phyloP scores from a whole-genome alignment of 2,113 vertebrate species.

The Tragelaphus buxtoni region DNA sequence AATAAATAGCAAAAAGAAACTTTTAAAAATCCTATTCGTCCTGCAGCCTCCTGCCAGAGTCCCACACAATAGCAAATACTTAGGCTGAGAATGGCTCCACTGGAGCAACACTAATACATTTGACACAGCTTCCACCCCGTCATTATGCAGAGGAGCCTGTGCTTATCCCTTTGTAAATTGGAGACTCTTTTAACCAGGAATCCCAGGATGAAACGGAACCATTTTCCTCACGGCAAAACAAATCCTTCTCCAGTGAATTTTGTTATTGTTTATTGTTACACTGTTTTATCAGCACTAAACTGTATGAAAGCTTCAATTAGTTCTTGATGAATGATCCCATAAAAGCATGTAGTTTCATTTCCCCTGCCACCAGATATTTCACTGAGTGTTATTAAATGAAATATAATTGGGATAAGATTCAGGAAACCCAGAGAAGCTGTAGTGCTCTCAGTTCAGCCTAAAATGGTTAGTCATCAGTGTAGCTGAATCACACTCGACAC shows the following conservation, averaged over 20 bases:
- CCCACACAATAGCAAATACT: slow-evolving; percentile 89
- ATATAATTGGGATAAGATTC: slow-evolving; percentile 85
- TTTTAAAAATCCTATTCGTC: slow-evolving; percentile 83
- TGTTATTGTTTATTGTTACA: slow-evolving; percentile 92
- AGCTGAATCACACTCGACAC: background rate
- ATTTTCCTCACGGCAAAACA: slow-evolving; percentile 89
- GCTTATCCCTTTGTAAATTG: slow-evolving; percentile 85
- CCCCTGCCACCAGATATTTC: slow-evolving; percentile 93
- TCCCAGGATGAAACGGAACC: slow-evolving; percentile 87
- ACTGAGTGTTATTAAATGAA: slow-evolving; percentile 91
- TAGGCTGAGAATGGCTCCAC: slow-evolving; percentile 91
- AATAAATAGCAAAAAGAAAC: slow-evolving; percentile 72
- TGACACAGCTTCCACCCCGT: slow-evolving; percentile 86
- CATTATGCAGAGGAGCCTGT: slow-evolving; percentile 85
- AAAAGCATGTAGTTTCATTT: slow-evolving; percentile 95
- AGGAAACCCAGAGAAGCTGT: slow-evolving; percentile 74
- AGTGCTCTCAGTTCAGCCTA: slow-evolving; percentile 55
- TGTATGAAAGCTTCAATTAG: slow-evolving; percentile 98
- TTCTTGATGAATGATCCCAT: slow-evolving; percentile 99
- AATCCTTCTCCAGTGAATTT: slow-evolving; percentile 88
- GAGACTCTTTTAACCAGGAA: slow-evolving; percentile 86
- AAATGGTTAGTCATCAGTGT: slow-evolving; percentile 54
- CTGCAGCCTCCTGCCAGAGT: slow-evolving; percentile 89
- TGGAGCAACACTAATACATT: slow-evolving; percentile 94
- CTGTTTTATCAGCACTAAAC: slow-evolving; percentile 95